Conservation (phyloP, 92 coral and sea anemone species). For the Heteractis magnifica region DNA sequence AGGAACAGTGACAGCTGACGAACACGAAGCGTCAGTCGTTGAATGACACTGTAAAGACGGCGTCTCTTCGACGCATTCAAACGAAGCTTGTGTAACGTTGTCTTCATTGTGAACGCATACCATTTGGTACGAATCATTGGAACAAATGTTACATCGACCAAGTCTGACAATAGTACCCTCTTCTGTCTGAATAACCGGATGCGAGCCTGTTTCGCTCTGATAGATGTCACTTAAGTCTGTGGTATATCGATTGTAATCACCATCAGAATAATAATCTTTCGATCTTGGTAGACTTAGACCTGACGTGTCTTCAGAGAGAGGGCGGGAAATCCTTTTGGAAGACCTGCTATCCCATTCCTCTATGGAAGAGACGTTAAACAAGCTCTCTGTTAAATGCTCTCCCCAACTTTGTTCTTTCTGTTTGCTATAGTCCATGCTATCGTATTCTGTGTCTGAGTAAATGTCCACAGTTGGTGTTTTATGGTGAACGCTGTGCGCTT, state of each 20-base stretch:
- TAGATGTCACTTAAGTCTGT: constrained; percentile 11
- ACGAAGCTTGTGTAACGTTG: constrained; percentile 7
- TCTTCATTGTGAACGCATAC: constrained; percentile 31
- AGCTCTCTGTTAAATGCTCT: constrained; percentile 5
- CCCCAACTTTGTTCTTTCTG: constrained; percentile 8
- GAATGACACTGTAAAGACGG: background rate
- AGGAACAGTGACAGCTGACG: background rate
- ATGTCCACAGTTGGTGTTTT: background rate
- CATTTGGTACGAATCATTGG: constrained; percentile 36
- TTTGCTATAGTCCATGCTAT: background rate
- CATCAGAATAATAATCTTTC: constrained; percentile 42
- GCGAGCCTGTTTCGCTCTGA: constrained; percentile 26
- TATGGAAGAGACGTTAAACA: constrained; percentile 21
- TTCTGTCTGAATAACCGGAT: constrained; percentile 13
- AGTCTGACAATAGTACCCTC: constrained; percentile 18
- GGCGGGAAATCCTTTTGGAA: constrained; percentile 11
- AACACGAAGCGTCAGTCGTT: constrained; percentile 3
- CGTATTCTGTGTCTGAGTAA: constrained; percentile 6
- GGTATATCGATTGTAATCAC: constrained; percentile 24
- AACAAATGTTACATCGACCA: constrained; percentile 35
- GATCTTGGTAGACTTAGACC: constrained; percentile 25
- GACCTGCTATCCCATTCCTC: constrained; percentile 18
- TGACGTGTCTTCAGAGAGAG: constrained; percentile 27
- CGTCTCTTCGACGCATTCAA: constrained; percentile 17
- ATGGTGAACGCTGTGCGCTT: background rate